Evolutionary conservation across 2,797 vertebrate species (phyloP).

Genomic region (Pangasius djambal): DNA sequence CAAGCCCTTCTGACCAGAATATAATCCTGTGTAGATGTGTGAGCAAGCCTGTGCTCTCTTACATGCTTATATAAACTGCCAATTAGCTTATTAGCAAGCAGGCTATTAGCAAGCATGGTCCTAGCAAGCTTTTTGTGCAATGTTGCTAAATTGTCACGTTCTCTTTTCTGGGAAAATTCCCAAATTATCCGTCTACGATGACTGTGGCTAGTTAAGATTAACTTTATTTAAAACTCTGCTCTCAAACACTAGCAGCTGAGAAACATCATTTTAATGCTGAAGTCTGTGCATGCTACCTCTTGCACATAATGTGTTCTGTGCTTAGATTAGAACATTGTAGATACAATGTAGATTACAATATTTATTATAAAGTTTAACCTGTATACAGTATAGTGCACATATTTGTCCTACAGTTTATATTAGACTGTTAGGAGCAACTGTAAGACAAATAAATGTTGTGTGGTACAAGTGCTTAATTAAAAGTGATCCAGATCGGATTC

Average conservation of each 20-base stretch:
- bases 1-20: not conserved
- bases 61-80: no score
- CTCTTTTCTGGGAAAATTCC: not conserved
- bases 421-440: not conserved
- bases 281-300: no score
- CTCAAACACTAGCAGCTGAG: not conserved
- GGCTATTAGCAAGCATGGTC: no score
- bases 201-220: not conserved
- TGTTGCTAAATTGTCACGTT: not conserved
- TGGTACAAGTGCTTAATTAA: no score
- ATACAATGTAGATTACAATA: no score
- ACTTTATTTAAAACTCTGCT: not conserved
- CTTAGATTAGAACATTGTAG: no score
- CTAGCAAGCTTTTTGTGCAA: no score
- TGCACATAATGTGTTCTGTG: not conserved
- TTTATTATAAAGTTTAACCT: no score
- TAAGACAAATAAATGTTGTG: not conserved
- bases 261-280: not conserved
- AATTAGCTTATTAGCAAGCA: no score
- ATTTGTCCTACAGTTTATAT: not conserved
- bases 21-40: not conserved
- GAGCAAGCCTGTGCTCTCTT: not conserved
- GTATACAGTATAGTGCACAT: no score
- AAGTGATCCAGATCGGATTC: not conserved
- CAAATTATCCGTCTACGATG: not conserved